phyloP scores from a whole-genome alignment of 2,797 vertebrate species.

The Coracias cyanogaster region DNA sequence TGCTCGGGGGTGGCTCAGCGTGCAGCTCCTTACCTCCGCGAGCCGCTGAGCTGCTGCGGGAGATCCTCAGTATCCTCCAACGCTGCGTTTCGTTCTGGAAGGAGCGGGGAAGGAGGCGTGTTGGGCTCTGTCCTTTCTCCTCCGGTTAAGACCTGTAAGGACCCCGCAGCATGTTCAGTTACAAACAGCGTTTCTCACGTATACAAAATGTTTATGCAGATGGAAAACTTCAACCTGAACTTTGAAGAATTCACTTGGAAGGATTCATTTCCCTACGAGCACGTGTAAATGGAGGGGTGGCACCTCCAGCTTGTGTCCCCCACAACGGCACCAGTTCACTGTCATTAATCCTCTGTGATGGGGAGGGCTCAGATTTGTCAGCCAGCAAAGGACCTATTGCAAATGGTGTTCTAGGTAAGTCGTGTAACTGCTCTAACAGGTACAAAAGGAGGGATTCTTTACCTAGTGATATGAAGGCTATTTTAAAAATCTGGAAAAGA shows the following conservation, averaged over 20 bases:
- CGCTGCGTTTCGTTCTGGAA: neutral
- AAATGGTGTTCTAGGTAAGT: neutral
- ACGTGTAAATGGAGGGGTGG: neutral
- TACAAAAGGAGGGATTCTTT: neutral
- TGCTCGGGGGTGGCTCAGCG: neutral
- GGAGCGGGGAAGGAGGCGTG: no score
- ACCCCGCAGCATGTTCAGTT: fast-evolving
- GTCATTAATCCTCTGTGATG: neutral
- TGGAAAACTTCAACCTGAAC: neutral
- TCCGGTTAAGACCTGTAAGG: neutral
- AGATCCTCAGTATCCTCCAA: neutral
- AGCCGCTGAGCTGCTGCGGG: neutral
- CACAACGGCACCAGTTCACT: neutral
- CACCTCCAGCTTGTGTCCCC: neutral
- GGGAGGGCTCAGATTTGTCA: neutral
- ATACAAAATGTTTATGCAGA: neutral
- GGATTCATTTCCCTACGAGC: neutral
- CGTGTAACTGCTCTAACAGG: neutral
- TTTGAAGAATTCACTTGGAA: neutral
- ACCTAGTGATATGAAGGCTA: neutral
- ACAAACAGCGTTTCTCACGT: neutral
- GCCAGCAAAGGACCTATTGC: neutral
- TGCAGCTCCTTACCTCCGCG: neutral
- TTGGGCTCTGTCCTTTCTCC: neutral
- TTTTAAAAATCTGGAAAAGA: neutral